These are phyloP conservation scores for Benthosema pterotum DNA, from an alignment of 2,797 vertebrate species.

Conservation along the genomic window DNA sequence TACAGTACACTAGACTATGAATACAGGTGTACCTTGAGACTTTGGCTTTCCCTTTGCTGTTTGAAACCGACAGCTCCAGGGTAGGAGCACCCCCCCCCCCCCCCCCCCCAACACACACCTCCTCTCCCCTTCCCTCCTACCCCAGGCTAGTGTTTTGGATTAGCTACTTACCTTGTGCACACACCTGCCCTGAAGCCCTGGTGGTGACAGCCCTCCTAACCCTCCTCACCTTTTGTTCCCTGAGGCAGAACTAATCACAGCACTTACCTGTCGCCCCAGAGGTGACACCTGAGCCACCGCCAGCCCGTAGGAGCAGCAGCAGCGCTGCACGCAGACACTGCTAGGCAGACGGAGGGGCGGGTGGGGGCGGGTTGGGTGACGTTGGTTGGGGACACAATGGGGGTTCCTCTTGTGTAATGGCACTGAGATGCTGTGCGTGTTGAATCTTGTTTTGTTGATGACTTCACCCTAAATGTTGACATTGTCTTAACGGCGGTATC, in stretches of 20 bases:
- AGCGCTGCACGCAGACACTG: conserved; percentile 37
- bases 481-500: no score
- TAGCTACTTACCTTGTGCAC: conserved; percentile 24
- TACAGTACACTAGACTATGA: no score
- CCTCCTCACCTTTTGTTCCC: conserved; percentile 64
- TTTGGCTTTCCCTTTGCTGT: no score
- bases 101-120: conserved; percentile 5
- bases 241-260: conserved; percentile 74
- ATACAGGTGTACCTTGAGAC: no score
- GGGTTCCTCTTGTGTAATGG: conserved; percentile 28
- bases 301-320: conserved; percentile 6
- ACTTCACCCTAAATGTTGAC: conserved; percentile 1
- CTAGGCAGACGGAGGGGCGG: conserved; percentile 32
- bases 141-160: conserved; percentile 43
- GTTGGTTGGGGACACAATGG: conserved; percentile 18
- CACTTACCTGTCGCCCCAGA: conserved; percentile 76
- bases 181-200: conserved; percentile 70
- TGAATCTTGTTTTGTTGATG: conserved; percentile 36
- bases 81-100: conserved; percentile 16
- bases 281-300: conserved; percentile 72
- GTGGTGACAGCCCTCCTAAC: conserved; percentile 23
- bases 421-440: conserved; percentile 26
- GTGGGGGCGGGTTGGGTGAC: conserved; percentile 28
- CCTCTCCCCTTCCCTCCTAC: neutral
- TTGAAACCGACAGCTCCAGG: no score